Evolutionary conservation across 2,888 invertebrate species (phyloP), one percentile per base, ranked within the genome.

Genomic region (Platypus cylindrus): DNA sequence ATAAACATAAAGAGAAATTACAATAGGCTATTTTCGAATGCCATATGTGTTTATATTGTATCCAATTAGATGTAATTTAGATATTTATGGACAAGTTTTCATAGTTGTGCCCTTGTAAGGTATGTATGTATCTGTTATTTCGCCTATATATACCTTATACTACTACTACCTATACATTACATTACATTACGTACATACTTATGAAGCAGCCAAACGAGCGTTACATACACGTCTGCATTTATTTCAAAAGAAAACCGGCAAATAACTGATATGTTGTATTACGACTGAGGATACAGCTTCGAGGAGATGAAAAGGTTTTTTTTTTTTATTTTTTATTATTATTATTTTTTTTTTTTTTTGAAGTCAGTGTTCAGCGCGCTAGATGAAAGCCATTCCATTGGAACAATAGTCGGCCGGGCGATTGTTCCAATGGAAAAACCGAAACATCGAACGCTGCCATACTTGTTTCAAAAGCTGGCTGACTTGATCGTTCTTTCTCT

Each of bases 201-300:
- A 11, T 17, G n/a, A n/a, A n/a, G n/a, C n/a, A n/a, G n/a, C n/a
- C n/a, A n/a, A n/a, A n/a, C n/a, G n/a, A 32, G 23, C 22, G 18
- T 24, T 24, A 24, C n/a, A n/a, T n/a, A n/a, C 24, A 24, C 24
- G 26, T 23, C 24, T 23, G 32, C 32, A 29, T 39, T 36, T 35
- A 11, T 32, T 30, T 30, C 36, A 41, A 52, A 51, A 51, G 51
- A 52, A 53, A 50, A 51, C 52, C 54, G 54, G 56, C 55, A 53
- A 56, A 58, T 58, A 58, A 58, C 56, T 55, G 56, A 58, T 58
- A 57, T 52, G 56, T 58, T 58, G 57, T 58, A 58, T 56, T 58
- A 58, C 58, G 58, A 53, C 36, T 51, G 51, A 51, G 53, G 48
- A 55, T 54, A 55, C 49, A 49, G 50, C 47, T 45, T 45, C 38